A percentile compares a stretch with the other conserved stretches of the same genome.
phyloP scores from a whole-genome alignment of 2,888 invertebrate species.

The Tenthredo distinguenda region DNA sequence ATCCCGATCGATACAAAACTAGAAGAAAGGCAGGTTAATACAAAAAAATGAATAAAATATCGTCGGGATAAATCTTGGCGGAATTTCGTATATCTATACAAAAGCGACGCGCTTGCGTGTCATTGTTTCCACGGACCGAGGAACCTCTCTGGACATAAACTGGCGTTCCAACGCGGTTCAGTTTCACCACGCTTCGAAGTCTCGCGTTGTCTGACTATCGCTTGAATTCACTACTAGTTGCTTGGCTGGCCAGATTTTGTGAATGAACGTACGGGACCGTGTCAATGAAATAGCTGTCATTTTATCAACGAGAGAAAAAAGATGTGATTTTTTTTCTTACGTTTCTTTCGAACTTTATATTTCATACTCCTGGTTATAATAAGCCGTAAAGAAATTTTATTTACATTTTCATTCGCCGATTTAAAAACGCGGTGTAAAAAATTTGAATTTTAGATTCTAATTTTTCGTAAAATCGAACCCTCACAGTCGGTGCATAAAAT shows the following conservation, averaged over 20 bases:
- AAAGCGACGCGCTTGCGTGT: constrained; percentile 43
- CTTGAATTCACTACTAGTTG: constrained; percentile 29
- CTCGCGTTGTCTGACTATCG: constrained; percentile 37
- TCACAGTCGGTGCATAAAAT: neutral
- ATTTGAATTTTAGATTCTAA: neutral
- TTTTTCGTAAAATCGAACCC: neutral
- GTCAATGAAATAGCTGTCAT: neutral
- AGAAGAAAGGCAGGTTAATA: neutral
- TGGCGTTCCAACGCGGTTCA: constrained; percentile 19
- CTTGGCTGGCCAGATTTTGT: neutral
- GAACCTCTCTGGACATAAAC: constrained; percentile 33
- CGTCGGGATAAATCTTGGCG: constrained; percentile 12
- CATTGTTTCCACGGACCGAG: constrained; percentile 35
- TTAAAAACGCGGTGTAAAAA: neutral
- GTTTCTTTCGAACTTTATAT: neutral
- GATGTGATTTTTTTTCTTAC: neutral
- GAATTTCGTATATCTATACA: neutral
- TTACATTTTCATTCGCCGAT: neutral
- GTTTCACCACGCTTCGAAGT: constrained; percentile 33
- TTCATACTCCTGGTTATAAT: neutral
- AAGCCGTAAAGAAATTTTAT: neutral
- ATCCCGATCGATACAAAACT: neutral
- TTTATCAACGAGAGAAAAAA: neutral
- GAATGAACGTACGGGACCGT: neutral
- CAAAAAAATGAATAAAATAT: constrained; percentile 21